Base-by-base conservation (phyloP, 2,888 invertebrate species). In the Oxyscelio sp. region DNA sequence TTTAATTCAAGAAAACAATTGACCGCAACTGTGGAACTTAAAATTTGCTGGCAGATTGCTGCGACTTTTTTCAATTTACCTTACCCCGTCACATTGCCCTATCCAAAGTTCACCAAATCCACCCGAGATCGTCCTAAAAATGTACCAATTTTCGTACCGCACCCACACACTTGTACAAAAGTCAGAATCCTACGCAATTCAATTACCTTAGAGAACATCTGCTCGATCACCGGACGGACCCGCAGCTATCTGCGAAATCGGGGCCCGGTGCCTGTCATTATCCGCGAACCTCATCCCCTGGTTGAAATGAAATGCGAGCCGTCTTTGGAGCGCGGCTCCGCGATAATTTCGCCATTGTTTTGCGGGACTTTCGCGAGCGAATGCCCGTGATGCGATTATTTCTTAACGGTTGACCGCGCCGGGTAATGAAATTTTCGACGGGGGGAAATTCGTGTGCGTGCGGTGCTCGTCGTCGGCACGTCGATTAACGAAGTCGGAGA, bases 391-490 rank as follows among this genome's bases (percentile, higher is more conserved):
- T 59, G 66, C 59, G 77, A 61, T 68, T 78, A 61, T 38, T 78
- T 52, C 27, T 59, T 61, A 52, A 77, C 68, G 59, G 59, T 48
- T 50, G 59, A 68, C 52, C 61, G 68, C 77, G 52, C 43, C 52
- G 59, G 68, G 63, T 70, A 78, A 78, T 70, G 78, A 61, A 78
- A 61, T 77, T 74, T 77, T 50, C 34, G n/a, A 48, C 13, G 61
- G 52, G 54, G 31, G 31, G 45, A 4, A 11, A 15, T n/a, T 15
- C 31, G 27, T 5, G 11, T 3, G 34, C n/a, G 27, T 24, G 43
- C 17, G 59, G 27, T 22, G 59, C 40, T 34, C 38, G 38, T 27
- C 27, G 27, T 27, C 27, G 27, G 27, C 6, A 27, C 27, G 34
- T 34, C 34, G 34, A 34, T 34, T 34, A 34, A 34, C 34, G 34